Conservation (phyloP, 2,113 vertebrate genomes). For the Tor tambroides region DNA sequence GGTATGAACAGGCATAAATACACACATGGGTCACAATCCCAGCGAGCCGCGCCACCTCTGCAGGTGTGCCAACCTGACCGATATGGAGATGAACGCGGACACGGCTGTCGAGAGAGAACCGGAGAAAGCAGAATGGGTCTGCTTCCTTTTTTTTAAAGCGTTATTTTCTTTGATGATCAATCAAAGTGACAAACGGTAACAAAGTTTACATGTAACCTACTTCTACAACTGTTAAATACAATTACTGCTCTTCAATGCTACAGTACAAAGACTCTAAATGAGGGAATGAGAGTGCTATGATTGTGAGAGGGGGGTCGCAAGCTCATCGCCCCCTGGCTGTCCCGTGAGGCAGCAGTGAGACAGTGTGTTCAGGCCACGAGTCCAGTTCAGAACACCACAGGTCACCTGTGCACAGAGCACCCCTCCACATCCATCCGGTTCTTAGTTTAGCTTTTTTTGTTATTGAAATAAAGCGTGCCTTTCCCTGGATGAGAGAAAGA, state of each 20-base stretch:
- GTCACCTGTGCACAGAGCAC: slow-evolving; percentile 42
- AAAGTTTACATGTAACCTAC: slow-evolving; percentile 49
- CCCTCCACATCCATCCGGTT: slow-evolving; percentile 15
- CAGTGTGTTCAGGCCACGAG: slow-evolving; percentile 62
- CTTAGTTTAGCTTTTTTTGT: slow-evolving; percentile 65
- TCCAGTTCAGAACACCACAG: slow-evolving; percentile 64
- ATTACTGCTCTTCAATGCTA: slow-evolving; percentile 36
- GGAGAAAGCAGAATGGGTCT: slow-evolving; percentile 60
- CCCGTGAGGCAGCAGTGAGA: slow-evolving; percentile 74
- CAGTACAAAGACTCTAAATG: slow-evolving; percentile 37
- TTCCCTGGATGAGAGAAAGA: slow-evolving; percentile 75
- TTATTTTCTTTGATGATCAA: slow-evolving; percentile 29
- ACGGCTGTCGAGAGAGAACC: slow-evolving; percentile 31
- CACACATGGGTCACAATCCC: background rate
- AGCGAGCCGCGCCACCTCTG: slow-evolving; percentile 3
- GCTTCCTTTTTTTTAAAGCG: slow-evolving; percentile 17
- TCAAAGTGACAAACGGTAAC: slow-evolving; percentile 36
- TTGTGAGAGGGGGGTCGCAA: slow-evolving; percentile 45
- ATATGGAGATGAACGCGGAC: slow-evolving; percentile 45
- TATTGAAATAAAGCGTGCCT: slow-evolving; percentile 78
- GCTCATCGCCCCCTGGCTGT: slow-evolving; percentile 51
- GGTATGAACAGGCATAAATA: background rate
- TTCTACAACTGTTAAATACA: slow-evolving; percentile 47
- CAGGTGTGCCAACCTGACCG: background rate
- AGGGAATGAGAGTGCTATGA: slow-evolving; percentile 44